These are phyloP conservation scores for Pararge aegeria DNA, from an alignment of 1,140 invertebrate genomes.

Conservation along the genomic window DNA sequence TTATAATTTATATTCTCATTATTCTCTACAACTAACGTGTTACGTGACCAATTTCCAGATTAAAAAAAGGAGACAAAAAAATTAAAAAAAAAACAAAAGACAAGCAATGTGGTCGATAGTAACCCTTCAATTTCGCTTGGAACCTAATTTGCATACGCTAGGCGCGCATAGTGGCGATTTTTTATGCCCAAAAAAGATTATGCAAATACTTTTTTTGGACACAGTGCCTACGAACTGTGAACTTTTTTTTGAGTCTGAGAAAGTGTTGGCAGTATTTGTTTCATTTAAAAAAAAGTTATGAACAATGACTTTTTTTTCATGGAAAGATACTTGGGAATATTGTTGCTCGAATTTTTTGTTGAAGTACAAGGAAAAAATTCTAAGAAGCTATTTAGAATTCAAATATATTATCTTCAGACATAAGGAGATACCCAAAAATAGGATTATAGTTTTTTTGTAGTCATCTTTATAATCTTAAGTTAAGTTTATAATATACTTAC, in stretches of 20 bases:
- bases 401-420: not conserved
- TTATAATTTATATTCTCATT: conserved; percentile 35
- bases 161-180: conserved; percentile 60
- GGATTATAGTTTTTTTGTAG: no score
- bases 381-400: not conserved
- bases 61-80: conserved; percentile 36
- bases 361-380: not conserved
- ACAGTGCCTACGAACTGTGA: conserved; percentile 29
- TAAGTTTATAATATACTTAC: no score
- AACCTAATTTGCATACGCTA: conserved; percentile 59
- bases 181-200: conserved; percentile 63
- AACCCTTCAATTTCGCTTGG: conserved; percentile 38
- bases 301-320: conserved; percentile 28
- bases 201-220: conserved; percentile 74
- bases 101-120: conserved; percentile 37
- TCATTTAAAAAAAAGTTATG: conserved; percentile 32
- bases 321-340: conserved; percentile 10
- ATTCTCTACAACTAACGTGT: conserved; percentile 43
- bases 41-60: conserved; percentile 63
- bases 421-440: no score
- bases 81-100: conserved; percentile 49
- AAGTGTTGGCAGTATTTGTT: conserved; percentile 34
- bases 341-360: not conserved
- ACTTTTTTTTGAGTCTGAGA: conserved; percentile 41
- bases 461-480: no score